These are phyloP conservation scores for Pipistrellus nathusii DNA, from an alignment of 2,797 vertebrate genomes.

Conservation along the genomic window DNA sequence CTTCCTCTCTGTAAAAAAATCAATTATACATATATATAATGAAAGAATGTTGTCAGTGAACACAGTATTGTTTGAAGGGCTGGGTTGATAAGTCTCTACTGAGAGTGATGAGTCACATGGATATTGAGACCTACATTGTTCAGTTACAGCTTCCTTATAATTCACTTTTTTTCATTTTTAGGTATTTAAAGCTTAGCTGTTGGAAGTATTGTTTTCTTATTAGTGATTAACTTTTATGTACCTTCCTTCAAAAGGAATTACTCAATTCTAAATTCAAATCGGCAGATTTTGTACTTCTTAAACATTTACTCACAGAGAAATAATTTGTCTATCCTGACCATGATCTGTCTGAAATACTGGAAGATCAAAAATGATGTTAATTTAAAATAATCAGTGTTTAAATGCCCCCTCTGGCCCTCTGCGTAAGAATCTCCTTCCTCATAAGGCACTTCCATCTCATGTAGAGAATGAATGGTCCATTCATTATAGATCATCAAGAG, in stretches of 20 bases:
- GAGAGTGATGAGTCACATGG: not conserved
- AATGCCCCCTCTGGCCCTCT: not conserved
- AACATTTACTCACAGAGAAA: not conserved
- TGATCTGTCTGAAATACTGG: not conserved
- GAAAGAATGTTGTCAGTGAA: not conserved
- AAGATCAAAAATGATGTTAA: not conserved
- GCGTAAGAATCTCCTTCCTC: not conserved
- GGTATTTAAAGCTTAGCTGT: not conserved
- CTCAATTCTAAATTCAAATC: not conserved
- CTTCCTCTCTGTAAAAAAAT: too few species aligned
- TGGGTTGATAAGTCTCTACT: not conserved
- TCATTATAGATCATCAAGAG: not conserved
- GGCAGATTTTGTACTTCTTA: not conserved
- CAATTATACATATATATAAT: too few species aligned
- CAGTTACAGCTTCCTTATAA: not conserved
- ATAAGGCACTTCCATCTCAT: not conserved
- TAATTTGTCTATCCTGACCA: not conserved
- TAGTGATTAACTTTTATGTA: not conserved
- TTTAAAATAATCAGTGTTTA: not conserved
- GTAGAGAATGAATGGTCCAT: not conserved
- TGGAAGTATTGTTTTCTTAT: not conserved
- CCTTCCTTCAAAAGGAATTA: slow-evolving; percentile 5
- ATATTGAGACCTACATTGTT: not conserved
- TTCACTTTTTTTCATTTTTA: not conserved
- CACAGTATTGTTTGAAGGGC: not conserved